Percentiles rank a stretch among this genome's conserved stretches.
phyloP scores from a whole-genome alignment of 2,888 invertebrate species.

The Scaptodrosophila latifasciaeformis region DNA sequence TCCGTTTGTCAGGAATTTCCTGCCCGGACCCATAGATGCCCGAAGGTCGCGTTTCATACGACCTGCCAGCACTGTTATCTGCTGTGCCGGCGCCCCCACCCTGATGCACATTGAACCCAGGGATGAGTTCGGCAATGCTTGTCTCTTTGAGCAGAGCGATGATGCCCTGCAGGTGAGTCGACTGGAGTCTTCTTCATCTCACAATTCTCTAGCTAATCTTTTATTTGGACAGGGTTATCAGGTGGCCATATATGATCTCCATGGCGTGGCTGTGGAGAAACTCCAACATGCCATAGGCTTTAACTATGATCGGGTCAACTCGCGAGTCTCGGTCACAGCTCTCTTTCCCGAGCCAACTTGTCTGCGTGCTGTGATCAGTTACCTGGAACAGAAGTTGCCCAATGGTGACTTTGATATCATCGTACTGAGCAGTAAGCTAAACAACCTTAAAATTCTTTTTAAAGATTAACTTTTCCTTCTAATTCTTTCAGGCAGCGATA shows the following conservation, averaged over 20 bases:
- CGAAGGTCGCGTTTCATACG: constrained; percentile 88
- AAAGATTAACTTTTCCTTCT: not conserved
- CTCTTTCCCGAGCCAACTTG: constrained; percentile 88
- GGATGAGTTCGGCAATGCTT: constrained; percentile 93
- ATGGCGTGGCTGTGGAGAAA: constrained; percentile 77
- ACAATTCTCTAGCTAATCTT: not conserved
- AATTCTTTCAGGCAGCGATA: constrained; percentile 80
- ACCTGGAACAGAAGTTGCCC: constrained; percentile 84
- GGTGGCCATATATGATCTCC: constrained; percentile 79
- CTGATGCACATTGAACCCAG: constrained; percentile 90
- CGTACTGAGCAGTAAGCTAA: constrained; percentile 86
- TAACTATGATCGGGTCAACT: constrained; percentile 86
- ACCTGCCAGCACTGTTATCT: constrained; percentile 89
- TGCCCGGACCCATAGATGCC: constrained; percentile 89
- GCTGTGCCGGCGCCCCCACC: constrained; percentile 85
- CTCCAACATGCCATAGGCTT: constrained; percentile 79
- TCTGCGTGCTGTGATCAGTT: constrained; percentile 86
- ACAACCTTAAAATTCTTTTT: not conserved
- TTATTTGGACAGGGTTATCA: constrained; percentile 78
- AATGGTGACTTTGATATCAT: constrained; percentile 95
- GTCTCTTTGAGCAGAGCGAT: constrained; percentile 79
- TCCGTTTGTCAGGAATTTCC: constrained; percentile 88
- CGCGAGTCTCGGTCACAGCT: constrained; percentile 85
- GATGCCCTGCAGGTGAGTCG: constrained; percentile 78
- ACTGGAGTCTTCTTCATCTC: too few species aligned